Conservation (phyloP, 2,113 vertebrate genomes). For the Catagonus wagneri region DNA sequence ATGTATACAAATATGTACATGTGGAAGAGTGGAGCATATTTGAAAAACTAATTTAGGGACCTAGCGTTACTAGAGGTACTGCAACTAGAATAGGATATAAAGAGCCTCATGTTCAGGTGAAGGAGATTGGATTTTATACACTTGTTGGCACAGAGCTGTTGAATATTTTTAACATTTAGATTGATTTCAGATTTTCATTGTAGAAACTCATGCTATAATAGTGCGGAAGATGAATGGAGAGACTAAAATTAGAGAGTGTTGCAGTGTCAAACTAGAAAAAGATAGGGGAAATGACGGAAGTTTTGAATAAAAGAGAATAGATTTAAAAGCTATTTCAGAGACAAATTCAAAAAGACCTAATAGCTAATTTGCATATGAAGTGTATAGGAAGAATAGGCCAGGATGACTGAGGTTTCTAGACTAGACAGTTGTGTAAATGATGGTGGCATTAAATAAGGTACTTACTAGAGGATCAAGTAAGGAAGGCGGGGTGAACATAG, state of each 20-base stretch:
- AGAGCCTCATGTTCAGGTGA: background rate
- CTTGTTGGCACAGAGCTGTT: conserved; percentile 36
- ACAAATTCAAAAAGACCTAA: background rate
- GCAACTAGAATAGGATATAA: conserved; percentile 6
- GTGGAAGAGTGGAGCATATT: background rate
- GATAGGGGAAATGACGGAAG: background rate
- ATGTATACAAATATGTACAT: background rate
- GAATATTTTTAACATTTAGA: conserved; percentile 65
- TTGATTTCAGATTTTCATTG: conserved; percentile 54
- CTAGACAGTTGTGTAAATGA: background rate
- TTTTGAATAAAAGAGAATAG: conserved; percentile 1
- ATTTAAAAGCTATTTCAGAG: conserved; percentile 47
- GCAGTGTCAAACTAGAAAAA: conserved; percentile 32
- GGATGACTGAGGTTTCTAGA: background rate
- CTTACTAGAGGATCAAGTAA: background rate
- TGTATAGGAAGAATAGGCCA: background rate
- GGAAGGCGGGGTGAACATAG: background rate
- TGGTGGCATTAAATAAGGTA: background rate
- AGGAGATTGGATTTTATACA: conserved; percentile 20
- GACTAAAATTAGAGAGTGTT: conserved; percentile 54
- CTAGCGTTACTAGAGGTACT: background rate
- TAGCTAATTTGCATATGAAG: conserved; percentile 34
- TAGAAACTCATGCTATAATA: conserved; percentile 50
- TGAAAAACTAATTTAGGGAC: background rate
- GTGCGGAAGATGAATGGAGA: conserved; percentile 30